Conservation (phyloP, 1,140 invertebrate species). For the Penaeus vannamei region DNA sequence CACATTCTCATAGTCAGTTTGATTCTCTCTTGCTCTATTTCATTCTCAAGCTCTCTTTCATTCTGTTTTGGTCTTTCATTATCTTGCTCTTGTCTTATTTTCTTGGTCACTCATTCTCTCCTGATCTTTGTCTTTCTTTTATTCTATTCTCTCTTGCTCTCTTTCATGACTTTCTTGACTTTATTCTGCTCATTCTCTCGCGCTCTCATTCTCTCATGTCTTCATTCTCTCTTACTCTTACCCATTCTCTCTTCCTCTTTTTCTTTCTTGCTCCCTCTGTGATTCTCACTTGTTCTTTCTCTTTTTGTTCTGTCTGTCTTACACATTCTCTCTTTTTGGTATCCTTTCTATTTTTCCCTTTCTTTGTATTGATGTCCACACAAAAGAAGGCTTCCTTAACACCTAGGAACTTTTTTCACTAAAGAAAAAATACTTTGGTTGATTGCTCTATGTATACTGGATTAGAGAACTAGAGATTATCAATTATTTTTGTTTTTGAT, state of each 20-base stretch:
- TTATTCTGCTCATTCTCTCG: neutral
- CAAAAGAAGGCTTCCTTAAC: too few species aligned
- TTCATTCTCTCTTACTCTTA: neutral
- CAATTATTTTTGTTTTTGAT: too few species aligned
- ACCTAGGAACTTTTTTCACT: too few species aligned
- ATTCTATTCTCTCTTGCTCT: neutral
- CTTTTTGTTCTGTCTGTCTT: neutral
- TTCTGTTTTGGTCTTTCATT: slow-evolving; percentile 4
- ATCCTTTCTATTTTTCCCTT: too few species aligned
- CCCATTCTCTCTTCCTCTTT: neutral
- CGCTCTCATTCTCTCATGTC: neutral
- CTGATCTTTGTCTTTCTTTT: too few species aligned
- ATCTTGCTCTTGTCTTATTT: neutral
- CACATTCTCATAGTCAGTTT: neutral
- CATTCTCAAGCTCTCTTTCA: neutral
- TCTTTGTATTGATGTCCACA: too few species aligned
- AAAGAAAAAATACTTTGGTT: too few species aligned
- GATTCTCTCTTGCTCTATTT: neutral
- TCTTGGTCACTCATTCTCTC: neutral
- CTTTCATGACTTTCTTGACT: too few species aligned
- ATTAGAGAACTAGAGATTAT: too few species aligned
- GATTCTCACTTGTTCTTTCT: neutral
- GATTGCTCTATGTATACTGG: too few species aligned
- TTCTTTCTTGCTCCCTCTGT: neutral
- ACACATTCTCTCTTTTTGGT: neutral